Base-by-base conservation (phyloP, 2,797 vertebrate genomes). In the Tragelaphus eurycerus region DNA sequence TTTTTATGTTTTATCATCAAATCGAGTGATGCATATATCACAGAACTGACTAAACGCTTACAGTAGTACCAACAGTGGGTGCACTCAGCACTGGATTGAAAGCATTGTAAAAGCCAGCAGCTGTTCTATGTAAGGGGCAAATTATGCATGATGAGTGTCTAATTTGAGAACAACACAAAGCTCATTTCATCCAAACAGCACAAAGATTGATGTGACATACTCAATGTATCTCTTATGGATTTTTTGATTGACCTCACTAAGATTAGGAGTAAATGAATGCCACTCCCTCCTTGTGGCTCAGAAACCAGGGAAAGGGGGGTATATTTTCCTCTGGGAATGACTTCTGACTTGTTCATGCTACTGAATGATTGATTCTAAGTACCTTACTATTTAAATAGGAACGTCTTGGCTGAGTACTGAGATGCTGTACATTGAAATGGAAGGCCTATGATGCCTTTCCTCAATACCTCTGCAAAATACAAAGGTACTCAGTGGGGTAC, bases 101-200 rank as follows among this genome's bases (percentile, higher is more conserved):
- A 90, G 86, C 86, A 38, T 29, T 64, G 16, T 92, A 97, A 96
- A 98, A 96, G 96, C 96, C 90, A 95, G 96, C 92, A 97, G 97
- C 97, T 97, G 96, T 85, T 98, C 76, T 48, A 29, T 3, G 9
- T 34, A 16, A 60, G 12, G 59, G 31, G 89, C 89, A 81, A 96
- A 96, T 96, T 96, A 97, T 90, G 83, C 83, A 90, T 64, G 90
- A 96, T 83, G 91, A 97, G 17, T 89, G 59, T 95, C 88, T 97
- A 96, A 96, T 94, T 83, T 89, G 91, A 97, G 97, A 97, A 86
- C 54, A 98, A 55, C 15, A 25, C 9, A 81, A 84, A 98, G 74
- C 95, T 76, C 89, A 95, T 34, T 87, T 95, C 64, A 74, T 96
- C 97, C 96, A 78, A 93, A 92, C 50, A 55, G 89, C 90, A 82